A percentile compares a stretch with the other conserved stretches of the same genome.
Evolutionary conservation across 2,888 invertebrate genomes (phyloP).

Genomic region (Hirtodrosophila cameraria): DNA sequence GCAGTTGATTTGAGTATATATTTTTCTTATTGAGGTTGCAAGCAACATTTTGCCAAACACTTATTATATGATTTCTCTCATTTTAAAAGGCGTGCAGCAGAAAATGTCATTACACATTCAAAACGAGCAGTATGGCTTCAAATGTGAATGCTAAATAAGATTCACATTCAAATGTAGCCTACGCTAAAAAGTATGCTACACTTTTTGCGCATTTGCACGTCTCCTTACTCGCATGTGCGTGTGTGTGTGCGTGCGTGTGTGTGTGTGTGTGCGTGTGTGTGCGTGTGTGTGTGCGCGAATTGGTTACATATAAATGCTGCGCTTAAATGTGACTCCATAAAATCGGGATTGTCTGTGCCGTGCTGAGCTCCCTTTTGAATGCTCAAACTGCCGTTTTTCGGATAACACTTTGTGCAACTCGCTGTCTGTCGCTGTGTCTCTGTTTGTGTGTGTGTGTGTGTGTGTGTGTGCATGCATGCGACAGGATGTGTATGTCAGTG

Average conservation of each 20-base stretch:
- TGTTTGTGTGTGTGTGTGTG: neutral
- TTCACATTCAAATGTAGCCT: no score
- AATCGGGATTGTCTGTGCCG: neutral
- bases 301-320: neutral
- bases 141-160: conserved; percentile 9
- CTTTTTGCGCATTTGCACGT: conserved; percentile 8
- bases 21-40: conserved; percentile 20
- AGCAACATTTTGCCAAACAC: conserved; percentile 3
- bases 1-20: conserved; percentile 34
- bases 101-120: conserved; percentile 39
- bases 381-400: neutral
- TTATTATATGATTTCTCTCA: conserved; percentile 20
- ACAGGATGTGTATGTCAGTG: neutral
- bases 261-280: neutral
- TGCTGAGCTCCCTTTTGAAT: neutral
- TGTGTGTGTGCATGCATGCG: neutral
- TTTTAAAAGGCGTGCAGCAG: conserved; percentile 8
- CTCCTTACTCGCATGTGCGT: neutral
- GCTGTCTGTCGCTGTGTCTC: no score
- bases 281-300: neutral
- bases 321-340: conserved; percentile 7
- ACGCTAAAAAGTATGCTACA: conserved; percentile 21
- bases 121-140: conserved; percentile 10
- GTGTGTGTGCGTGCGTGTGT: no score
- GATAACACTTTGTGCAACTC: conserved; percentile 4